Percentiles rank a stretch among this genome's conserved stretches.
Conservation (phyloP, 35 echinoderm and acorn worm genomes). For the Holothuria glaberrima region DNA sequence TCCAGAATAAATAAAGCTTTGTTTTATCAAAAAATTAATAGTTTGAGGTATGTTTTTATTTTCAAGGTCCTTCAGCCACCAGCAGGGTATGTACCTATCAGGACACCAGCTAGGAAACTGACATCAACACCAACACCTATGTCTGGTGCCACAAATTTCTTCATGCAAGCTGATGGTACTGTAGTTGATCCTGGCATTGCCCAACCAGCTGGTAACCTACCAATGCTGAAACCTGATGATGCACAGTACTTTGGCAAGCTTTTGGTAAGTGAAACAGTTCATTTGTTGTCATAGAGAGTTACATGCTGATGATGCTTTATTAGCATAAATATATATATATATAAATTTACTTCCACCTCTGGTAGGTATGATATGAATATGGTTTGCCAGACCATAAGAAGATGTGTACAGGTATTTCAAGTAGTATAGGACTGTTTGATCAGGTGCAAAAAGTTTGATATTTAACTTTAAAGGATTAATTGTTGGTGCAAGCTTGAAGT, state of each 20-base stretch:
- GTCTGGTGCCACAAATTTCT: conserved; percentile 83
- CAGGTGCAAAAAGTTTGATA: too few relatives aligned
- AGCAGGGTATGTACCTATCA: conserved; percentile 98
- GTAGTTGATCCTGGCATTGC: conserved; percentile 84
- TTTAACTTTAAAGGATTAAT: background rate
- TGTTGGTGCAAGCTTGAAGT: background rate
- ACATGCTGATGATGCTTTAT: background rate
- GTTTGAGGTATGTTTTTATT: background rate
- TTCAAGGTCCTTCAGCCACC: conserved; percentile 88
- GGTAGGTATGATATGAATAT: too few relatives aligned
- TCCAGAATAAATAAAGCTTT: too few relatives aligned
- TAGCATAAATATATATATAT: too few relatives aligned
- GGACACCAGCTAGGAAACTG: conserved; percentile 93
- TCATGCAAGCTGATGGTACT: conserved; percentile 85
- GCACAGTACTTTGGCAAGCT: conserved; percentile 99
- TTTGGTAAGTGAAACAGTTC: conserved; percentile 66
- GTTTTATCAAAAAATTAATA: background rate
- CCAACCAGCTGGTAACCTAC: conserved; percentile 95
- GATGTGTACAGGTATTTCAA: too few relatives aligned
- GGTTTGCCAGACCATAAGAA: too few relatives aligned
- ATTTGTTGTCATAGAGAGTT: background rate
- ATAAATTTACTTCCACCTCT: too few relatives aligned
- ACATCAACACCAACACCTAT: conserved; percentile 94
- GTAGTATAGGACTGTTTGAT: too few relatives aligned
- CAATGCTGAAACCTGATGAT: conserved; percentile 98